Conservation (phyloP, 2,113 vertebrate species). For the Jaculus jaculus region DNA sequence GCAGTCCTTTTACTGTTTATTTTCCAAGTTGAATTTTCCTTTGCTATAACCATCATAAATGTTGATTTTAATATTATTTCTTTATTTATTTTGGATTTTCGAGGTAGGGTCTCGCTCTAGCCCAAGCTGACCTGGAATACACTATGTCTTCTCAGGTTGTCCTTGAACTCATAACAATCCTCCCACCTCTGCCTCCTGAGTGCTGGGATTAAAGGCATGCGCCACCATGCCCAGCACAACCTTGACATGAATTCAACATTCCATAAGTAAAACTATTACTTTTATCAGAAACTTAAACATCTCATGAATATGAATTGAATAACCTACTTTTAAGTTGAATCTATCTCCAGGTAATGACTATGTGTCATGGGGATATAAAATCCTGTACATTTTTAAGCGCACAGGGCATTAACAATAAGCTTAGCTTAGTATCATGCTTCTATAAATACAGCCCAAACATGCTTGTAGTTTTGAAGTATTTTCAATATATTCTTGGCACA, state of each 20-base stretch:
- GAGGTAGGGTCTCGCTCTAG: too few relatives aligned
- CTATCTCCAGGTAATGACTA: background rate
- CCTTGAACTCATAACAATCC: too few relatives aligned
- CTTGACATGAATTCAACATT: constrained; percentile 33
- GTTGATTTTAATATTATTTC: too few relatives aligned
- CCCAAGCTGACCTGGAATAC: too few relatives aligned
- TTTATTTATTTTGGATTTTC: too few relatives aligned
- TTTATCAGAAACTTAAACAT: constrained; percentile 18
- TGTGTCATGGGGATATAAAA: background rate
- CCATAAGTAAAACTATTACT: constrained; percentile 16
- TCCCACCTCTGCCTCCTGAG: too few relatives aligned
- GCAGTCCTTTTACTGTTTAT: too few relatives aligned
- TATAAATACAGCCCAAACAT: background rate
- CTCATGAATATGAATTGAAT: background rate
- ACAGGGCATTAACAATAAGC: background rate
- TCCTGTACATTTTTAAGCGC: constrained; percentile 40
- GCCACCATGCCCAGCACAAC: background rate
- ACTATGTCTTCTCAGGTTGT: too few relatives aligned
- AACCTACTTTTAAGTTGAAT: background rate
- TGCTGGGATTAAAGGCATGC: too few relatives aligned
- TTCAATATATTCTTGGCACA: background rate
- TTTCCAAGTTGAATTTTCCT: too few relatives aligned
- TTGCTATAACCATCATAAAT: too few relatives aligned
- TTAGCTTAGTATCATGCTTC: background rate
- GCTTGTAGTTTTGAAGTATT: background rate